Evolutionary conservation across 53 echinoderm and acorn worm species (phyloP), one percentile per base, ranked within the genome.

Genomic region (Glandiceps talaboti): DNA sequence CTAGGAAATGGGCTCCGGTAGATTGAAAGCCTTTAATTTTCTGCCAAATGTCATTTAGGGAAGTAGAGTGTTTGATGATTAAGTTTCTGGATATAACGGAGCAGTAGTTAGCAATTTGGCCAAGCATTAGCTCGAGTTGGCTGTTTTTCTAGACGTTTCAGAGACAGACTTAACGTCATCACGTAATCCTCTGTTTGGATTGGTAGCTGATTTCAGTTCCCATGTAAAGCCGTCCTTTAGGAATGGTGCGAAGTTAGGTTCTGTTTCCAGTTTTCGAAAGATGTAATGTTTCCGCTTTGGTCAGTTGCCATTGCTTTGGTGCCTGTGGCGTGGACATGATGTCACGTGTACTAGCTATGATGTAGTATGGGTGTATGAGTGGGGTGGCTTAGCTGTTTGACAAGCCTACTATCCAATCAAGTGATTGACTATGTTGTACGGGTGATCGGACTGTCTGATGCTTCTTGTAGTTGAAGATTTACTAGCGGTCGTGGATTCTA

Each of bases 61-160:
- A 83, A 28, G 83, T 83, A 27, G 28, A 77, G 25, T 28, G 75
- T 30, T 77, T 83, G 14, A 25, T 82, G 27, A 76, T 82, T 32
- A 87, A 77, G 33, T 76, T 83, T 0, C 83, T 28, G 0, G 81
- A 82, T 26, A 90, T 90, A 12, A 90, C 81, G 0, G 85, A 86
- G 82, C 90, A 90, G 27, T 82, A 90, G 74, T 90, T 90, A 1
- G 90, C 85, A 1, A 80, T 83, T 29, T 89, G 86, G 12, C 86
- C 86, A 1, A 89, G 45, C 83, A 86, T 83, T 0, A 86, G 29
- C n/a, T 86, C 77, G 14, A 90, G 33, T 64, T 81, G 73, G 25
- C 75, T 33, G 14, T 33, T 72, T 79, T 88, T 85, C 45, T 88
- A 82, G 14, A 30, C 31, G 0, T 64, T 77, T 14, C 83, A 81